Conservation (phyloP, 2,113 vertebrate genomes). For the Tenebrosternarchus preto region DNA sequence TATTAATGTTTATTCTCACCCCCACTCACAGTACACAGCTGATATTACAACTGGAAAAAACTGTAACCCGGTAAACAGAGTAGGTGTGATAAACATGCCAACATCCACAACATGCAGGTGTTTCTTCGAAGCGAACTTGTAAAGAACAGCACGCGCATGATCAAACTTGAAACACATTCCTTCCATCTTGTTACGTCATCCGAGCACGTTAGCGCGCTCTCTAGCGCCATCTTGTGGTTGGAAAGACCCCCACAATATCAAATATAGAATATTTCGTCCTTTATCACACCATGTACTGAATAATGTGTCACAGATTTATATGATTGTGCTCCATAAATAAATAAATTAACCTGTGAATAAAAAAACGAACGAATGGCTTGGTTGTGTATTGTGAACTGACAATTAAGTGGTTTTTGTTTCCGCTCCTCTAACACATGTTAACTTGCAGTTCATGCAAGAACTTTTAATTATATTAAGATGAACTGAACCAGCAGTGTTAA, state of each 20-base stretch:
- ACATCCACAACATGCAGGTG: constrained; percentile 38
- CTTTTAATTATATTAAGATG: no score
- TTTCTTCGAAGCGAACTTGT: constrained; percentile 28
- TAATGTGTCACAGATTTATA: no score
- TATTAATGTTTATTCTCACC: not conserved
- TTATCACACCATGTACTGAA: no score
- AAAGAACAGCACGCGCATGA: constrained; percentile 24
- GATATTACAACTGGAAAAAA: not conserved
- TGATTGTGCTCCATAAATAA: no score
- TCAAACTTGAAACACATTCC: constrained; percentile 50
- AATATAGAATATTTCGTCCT: no score
- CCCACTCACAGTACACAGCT: not conserved
- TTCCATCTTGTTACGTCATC: constrained; percentile 3
- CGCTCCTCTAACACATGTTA: no score
- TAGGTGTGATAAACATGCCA: constrained; percentile 28
- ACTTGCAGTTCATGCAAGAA: no score
- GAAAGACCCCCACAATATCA: not conserved
- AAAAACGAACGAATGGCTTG: not conserved
- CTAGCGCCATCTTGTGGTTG: constrained; percentile 44
- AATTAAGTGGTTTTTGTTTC: not conserved
- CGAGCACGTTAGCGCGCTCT: not conserved
- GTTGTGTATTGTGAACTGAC: not conserved
- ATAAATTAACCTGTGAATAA: not conserved
- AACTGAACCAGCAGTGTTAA: no score
- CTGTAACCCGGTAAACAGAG: not conserved